Evolutionary conservation across 92 coral and sea anemone genomes (phyloP), one percentile per base, ranked within the genome.

Genomic region (Plumapathes pennacea): DNA sequence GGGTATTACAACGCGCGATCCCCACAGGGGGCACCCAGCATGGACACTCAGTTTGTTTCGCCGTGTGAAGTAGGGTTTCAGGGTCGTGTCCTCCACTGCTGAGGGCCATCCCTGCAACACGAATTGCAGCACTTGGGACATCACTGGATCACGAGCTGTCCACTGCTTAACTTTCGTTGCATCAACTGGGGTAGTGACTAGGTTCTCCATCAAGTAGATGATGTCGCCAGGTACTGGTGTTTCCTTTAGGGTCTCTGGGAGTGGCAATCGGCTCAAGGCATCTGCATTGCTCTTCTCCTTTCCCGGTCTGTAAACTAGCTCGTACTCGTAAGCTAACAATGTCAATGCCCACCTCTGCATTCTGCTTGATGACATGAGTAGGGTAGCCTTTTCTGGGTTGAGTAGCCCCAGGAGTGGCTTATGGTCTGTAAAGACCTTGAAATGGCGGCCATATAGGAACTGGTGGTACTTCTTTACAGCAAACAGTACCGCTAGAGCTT

Each of bases 221-320:
- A n/a, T n/a, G n/a, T n/a, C n/a, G n/a, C n/a, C n/a, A n/a, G n/a
- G n/a, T n/a, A n/a, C n/a, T n/a, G n/a, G n/a, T n/a, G n/a, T n/a
- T 8, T 19, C 26, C 60, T 20, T 58, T 14, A 53, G 62, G 43
- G 50, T 64, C 21, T 44, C 76, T 7, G 62, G 62, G 29, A 76
- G 62, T 56, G 76, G 83, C 20, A 76, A 54, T 17, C 69, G 62
- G 54, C 83, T 77, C 41, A 77, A 60, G n/a, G 77, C 59, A 67
- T 67, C 77, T 6, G 84, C 77, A 60, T 77, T 77, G 34, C 45
- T 49, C 32, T 77, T 67, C 29, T 19, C 32, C 37, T 20, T 25
- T 2, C 76, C 71, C 19, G 77, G 65, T 36, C 58, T 69, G 50
- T 67, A 66, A 21, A 23, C 51, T 5, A 66, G 56, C 12, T 33